phyloP scores from a whole-genome alignment of 2,888 invertebrate species.

The Branchellion lobata region DNA sequence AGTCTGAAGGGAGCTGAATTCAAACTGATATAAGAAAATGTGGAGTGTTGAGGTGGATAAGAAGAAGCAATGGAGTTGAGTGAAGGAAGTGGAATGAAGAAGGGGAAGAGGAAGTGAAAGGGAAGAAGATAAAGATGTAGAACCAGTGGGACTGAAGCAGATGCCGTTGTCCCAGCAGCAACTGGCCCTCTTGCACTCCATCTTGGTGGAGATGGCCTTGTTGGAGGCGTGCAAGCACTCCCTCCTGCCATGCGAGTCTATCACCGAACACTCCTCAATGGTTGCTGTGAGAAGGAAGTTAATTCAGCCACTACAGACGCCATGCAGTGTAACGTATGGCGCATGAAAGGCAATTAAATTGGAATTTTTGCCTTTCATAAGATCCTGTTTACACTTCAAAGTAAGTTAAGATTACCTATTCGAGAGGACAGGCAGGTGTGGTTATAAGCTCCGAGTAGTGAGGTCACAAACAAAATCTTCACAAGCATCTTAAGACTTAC shows the following conservation, averaged over 20 bases:
- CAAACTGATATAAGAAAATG: too few species aligned
- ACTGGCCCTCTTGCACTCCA: conserved; percentile 17
- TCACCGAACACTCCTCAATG: conserved; percentile 26
- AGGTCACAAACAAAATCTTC: not conserved
- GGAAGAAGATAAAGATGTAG: too few species aligned
- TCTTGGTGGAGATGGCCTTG: conserved; percentile 17
- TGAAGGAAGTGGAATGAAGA: too few species aligned
- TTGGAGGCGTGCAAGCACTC: not conserved
- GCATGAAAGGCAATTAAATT: not conserved
- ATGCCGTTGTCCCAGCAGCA: conserved; percentile 40
- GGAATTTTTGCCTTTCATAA: not conserved
- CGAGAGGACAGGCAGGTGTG: not conserved
- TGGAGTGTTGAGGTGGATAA: too few species aligned
- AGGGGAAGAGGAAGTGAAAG: too few species aligned
- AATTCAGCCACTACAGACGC: not conserved
- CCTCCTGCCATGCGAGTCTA: conserved; percentile 4
- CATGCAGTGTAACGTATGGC: not conserved
- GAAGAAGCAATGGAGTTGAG: too few species aligned
- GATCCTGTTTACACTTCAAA: not conserved
- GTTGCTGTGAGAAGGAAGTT: conserved; percentile 15
- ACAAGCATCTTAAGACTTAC: not conserved
- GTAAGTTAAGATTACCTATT: not conserved
- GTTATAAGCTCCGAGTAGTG: not conserved
- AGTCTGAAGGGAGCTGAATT: too few species aligned
- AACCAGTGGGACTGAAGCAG: not conserved